Evolutionary conservation across 1,140 invertebrate genomes (phyloP).

Genomic region (Drosophila varians): DNA sequence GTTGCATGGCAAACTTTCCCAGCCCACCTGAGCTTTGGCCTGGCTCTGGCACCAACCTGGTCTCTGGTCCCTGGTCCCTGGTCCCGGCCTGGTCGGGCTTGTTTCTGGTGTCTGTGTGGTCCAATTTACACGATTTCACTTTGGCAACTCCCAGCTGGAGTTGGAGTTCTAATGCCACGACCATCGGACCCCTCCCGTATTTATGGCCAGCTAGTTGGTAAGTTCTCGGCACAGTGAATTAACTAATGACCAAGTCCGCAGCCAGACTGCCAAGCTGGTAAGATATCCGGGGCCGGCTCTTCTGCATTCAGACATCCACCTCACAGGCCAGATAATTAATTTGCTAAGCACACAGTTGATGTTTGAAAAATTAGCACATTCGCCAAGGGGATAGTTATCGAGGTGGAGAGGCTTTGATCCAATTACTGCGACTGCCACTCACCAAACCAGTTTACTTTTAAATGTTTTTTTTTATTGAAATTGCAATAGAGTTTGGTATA

Average conservation of each 20-base stretch:
- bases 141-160: slow-evolving; percentile 35
- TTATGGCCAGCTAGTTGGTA: slow-evolving; percentile 72
- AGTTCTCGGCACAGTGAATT: slow-evolving; percentile 70
- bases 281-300: slow-evolving; percentile 23
- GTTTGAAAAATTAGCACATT: slow-evolving; percentile 52
- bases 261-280: slow-evolving; percentile 14
- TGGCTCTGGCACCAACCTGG: slow-evolving; percentile 6
- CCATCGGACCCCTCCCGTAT: slow-evolving; percentile 25
- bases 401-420: neutral
- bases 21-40: slow-evolving; percentile 41
- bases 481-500: too few species aligned
- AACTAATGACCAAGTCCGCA: slow-evolving; percentile 70
- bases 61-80: slow-evolving; percentile 27
- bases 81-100: slow-evolving; percentile 30
- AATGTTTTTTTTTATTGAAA: neutral
- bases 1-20: slow-evolving; percentile 61
- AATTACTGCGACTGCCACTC: neutral
- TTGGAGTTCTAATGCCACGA: slow-evolving; percentile 50
- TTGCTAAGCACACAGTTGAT: slow-evolving; percentile 51
- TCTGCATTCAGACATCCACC: slow-evolving; percentile 40
- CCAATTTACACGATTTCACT: slow-evolving; percentile 81
- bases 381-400: neutral
- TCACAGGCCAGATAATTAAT: slow-evolving; percentile 55
- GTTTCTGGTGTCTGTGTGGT: slow-evolving; percentile 70
- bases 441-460: neutral